A percentile compares a stretch with the other conserved stretches of the same genome.
These are phyloP conservation scores for Beroe forskalii DNA, from an alignment of 37 sponge, comb jelly and placozoan genomes.

Conservation along the genomic window DNA sequence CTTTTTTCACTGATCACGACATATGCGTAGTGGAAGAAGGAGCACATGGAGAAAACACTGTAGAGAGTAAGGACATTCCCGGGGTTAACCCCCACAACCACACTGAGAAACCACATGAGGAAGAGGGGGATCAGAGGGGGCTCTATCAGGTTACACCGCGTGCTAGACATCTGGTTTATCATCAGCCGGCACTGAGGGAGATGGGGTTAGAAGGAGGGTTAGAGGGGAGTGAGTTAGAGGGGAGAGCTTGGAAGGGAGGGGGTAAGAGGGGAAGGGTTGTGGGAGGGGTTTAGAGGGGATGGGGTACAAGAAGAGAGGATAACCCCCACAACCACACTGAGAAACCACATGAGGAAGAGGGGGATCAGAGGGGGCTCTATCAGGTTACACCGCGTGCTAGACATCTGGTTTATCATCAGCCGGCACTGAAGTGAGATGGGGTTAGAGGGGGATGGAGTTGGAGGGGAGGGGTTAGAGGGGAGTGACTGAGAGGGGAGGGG, in stretches of 20 bases:
- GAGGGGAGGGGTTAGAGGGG: too few species aligned
- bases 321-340: slow-evolving; percentile 6
- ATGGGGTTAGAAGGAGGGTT: too few species aligned
- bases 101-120: slow-evolving; percentile 3
- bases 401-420: slow-evolving; percentile 62
- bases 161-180: slow-evolving; percentile 51
- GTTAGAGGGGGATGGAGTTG: too few species aligned
- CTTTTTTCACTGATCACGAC: neutral
- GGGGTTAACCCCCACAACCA: slow-evolving; percentile 3
- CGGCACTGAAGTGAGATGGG: neutral
- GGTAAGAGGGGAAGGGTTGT: too few species aligned
- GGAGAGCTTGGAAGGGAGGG: neutral
- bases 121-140: slow-evolving; percentile 30
- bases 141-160: slow-evolving; percentile 50
- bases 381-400: slow-evolving; percentile 24
- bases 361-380: slow-evolving; percentile 47
- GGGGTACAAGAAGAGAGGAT: neutral
- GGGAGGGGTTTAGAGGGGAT: neutral
- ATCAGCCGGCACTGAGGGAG: slow-evolving; percentile 27
- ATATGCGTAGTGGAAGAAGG: slow-evolving; percentile 38
- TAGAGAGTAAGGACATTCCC: neutral
- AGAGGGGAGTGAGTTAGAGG: too few species aligned
- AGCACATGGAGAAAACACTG: slow-evolving; percentile 36
- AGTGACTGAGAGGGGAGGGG: too few species aligned
- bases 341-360: slow-evolving; percentile 12